Percentiles rank a stretch among this genome's conserved stretches.
These are phyloP conservation scores for Hypercompe scribonia DNA, from an alignment of 2,888 invertebrate genomes.

Conservation along the genomic window DNA sequence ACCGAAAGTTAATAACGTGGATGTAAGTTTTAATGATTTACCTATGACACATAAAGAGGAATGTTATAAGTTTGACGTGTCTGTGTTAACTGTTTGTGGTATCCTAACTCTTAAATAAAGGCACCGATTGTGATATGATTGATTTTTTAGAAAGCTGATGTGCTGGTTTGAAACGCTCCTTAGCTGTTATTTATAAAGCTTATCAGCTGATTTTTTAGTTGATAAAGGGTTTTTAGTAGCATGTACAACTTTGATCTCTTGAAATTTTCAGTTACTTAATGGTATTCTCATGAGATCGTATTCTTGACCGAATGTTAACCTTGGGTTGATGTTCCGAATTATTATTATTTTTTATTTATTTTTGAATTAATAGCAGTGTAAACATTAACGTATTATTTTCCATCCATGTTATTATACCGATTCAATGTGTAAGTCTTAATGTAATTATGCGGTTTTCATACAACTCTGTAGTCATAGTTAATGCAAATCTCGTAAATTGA, in stretches of 20 bases:
- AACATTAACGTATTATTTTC: neutral
- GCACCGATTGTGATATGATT: too few species aligned
- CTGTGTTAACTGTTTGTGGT: neutral
- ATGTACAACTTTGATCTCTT: neutral
- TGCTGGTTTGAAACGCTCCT: too few species aligned
- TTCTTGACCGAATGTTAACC: too few species aligned
- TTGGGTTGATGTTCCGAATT: too few species aligned
- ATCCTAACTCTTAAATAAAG: neutral
- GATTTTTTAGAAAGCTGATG: too few species aligned
- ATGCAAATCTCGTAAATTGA: neutral
- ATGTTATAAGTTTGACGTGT: too few species aligned
- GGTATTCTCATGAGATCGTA: neutral
- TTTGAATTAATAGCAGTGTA: too few species aligned
- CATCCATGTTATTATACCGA: neutral
- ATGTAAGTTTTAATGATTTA: conserved; percentile 59
- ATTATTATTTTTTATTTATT: too few species aligned
- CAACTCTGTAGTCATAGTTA: neutral
- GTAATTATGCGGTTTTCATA: neutral
- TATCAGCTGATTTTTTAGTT: neutral
- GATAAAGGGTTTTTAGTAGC: neutral
- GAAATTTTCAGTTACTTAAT: neutral
- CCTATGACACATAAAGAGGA: neutral
- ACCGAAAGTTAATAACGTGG: conserved; percentile 62
- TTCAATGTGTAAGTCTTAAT: neutral
- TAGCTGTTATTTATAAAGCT: too few species aligned